Percentiles rank a stretch among this genome's conserved stretches.
phyloP scores from a whole-genome alignment of 2,113 vertebrate species.

The Siphamia tubifer region DNA sequence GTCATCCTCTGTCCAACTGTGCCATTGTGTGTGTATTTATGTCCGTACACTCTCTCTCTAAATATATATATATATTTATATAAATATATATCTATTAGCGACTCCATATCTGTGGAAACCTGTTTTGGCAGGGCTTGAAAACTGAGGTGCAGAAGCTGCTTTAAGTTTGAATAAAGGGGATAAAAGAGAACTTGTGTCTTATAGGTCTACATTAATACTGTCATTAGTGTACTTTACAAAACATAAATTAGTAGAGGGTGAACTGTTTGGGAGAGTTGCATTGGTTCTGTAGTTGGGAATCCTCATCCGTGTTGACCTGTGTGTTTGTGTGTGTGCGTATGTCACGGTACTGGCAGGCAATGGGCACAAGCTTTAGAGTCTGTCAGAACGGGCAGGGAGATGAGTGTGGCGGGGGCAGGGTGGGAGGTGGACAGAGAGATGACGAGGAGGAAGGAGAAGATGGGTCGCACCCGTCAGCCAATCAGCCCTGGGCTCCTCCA shows the following conservation, averaged over 20 bases:
- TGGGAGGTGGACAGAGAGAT: slow-evolving; percentile 66
- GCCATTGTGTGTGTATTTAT: slow-evolving; percentile 42
- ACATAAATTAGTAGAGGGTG: slow-evolving; percentile 73
- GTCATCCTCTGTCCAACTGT: slow-evolving; percentile 71
- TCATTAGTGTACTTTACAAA: slow-evolving; percentile 74
- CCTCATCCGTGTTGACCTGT: slow-evolving; percentile 48
- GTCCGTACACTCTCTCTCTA: no score
- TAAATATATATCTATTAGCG: slow-evolving; percentile 62
- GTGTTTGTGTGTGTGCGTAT: slow-evolving; percentile 34
- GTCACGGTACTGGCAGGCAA: slow-evolving; percentile 52
- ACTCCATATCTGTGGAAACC: slow-evolving; percentile 51
- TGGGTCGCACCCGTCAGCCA: slow-evolving; percentile 65
- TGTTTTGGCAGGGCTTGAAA: slow-evolving; percentile 55
- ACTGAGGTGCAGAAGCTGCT: slow-evolving; percentile 56
- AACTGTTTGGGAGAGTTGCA: slow-evolving; percentile 52
- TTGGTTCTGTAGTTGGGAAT: slow-evolving; percentile 53
- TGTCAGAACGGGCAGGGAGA: slow-evolving; percentile 43
- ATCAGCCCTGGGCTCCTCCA: slow-evolving; percentile 76
- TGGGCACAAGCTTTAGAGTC: slow-evolving; percentile 64
- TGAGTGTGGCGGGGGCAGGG: slow-evolving; percentile 21
- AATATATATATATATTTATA: slow-evolving; percentile 43
- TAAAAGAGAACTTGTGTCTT: slow-evolving; percentile 40
- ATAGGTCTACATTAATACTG: slow-evolving; percentile 67
- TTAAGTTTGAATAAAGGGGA: slow-evolving; percentile 37
- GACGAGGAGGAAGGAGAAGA: slow-evolving; percentile 69